Base-by-base conservation (phyloP, 2,113 vertebrate species). In the Xenopus borealis region DNA sequence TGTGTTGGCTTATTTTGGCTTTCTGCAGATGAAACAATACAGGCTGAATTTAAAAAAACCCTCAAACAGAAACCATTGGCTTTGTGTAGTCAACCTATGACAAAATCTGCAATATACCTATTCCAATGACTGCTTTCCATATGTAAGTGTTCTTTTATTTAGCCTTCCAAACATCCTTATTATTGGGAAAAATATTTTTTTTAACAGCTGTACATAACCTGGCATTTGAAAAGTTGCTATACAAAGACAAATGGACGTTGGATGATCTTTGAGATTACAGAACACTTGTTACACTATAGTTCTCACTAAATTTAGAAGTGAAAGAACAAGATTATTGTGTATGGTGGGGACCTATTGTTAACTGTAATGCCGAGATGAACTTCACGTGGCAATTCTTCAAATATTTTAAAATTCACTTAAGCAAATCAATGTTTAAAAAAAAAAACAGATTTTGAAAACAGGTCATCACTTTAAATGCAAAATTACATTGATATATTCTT, bases 381-480 rank as follows among this genome's bases (percentile, higher is more conserved):
- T 18, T 73, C 74, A 61, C 64, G 64, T 78, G 67, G 78, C 71
- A 75, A 71, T 74, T 30, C 44, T n/a, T 71, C 74, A 46, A 66
- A 27, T 57, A 33, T 81, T 10, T 80, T 78, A 47, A 72, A 77
- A 79, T 50, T 78, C 82, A 1, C 44, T 74, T 80, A 70, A 86
- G 69, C 74, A 55, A 53, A 66, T 81, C 75, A 16, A 83, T 81
- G 82, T n/a, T 27, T 2, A 27, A 62, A 45, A 70, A 55, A 30
- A 27, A 75, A 82, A 61, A 80, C 80, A 84, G 78, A 83, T 86
- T 84, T 77, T 80, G 79, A 93, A 93, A 92, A 90, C 91, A 88
- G 92, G 88, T 90, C 92, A 86, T 92, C 91, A 92, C 91, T 95
- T 92, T 89, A 93, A 93, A 88, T 93, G 87, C 89, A 92, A 89